These are phyloP conservation scores for Callipepla squamata DNA, from an alignment of 2,113 vertebrate species.

Conservation along the genomic window DNA sequence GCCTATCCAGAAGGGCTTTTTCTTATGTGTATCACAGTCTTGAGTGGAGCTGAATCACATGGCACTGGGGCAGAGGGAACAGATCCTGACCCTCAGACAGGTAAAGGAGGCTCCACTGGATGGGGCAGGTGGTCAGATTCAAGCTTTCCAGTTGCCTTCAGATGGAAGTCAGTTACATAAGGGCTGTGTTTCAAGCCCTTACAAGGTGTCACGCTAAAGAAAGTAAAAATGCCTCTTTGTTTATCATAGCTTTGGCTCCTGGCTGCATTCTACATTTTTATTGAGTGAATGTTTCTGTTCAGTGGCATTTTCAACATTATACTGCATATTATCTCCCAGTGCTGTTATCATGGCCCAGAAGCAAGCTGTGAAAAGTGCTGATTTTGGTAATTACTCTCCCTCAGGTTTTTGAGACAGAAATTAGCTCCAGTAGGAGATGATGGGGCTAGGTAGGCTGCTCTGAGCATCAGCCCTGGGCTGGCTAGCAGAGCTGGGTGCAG, in stretches of 20 bases:
- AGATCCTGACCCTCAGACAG: background rate
- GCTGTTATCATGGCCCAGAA: background rate
- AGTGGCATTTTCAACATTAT: background rate
- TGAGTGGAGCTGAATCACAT: accelerated
- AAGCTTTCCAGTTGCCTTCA: background rate
- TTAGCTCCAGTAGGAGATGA: background rate
- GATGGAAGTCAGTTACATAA: background rate
- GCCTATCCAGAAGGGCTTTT: background rate
- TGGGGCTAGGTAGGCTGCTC: background rate
- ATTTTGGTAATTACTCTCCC: background rate
- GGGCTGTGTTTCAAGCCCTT: background rate
- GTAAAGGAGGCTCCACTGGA: background rate
- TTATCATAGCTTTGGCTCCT: background rate
- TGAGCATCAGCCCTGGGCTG: background rate
- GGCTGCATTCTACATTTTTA: background rate
- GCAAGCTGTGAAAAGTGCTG: background rate
- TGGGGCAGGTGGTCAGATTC: background rate
- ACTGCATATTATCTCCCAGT: background rate
- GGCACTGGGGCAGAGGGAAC: background rate
- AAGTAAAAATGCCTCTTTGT: background rate
- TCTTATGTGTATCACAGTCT: background rate
- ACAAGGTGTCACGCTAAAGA: background rate
- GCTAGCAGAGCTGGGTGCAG: background rate
- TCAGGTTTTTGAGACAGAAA: background rate
- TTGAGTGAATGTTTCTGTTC: background rate